These are phyloP conservation scores for Callimico goeldii DNA, from an alignment of 2,797 vertebrate genomes.

Conservation along the genomic window DNA sequence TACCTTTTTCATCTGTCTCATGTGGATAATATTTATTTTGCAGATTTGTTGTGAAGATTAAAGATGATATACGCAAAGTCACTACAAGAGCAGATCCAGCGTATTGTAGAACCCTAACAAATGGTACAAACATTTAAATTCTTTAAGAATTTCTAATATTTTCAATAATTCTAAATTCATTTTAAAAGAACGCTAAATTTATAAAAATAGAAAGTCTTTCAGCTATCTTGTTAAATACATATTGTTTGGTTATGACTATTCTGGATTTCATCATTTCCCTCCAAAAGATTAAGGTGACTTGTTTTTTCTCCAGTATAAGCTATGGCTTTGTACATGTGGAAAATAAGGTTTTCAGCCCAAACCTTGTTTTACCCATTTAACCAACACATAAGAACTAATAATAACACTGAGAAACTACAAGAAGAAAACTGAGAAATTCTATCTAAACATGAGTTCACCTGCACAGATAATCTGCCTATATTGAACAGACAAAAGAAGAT, in stretches of 20 bases:
- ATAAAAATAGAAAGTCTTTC: background rate
- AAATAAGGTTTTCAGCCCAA: background rate
- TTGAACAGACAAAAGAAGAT: background rate
- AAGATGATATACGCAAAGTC: background rate
- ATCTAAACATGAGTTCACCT: background rate
- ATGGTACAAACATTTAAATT: background rate
- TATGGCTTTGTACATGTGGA: background rate
- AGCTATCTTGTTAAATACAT: background rate
- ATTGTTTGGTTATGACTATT: background rate
- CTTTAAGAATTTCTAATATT: background rate
- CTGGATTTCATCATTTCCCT: background rate
- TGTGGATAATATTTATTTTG: background rate
- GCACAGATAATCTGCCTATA: background rate
- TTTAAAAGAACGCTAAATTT: background rate
- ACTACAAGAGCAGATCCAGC: background rate
- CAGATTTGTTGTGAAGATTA: background rate
- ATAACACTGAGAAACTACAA: background rate
- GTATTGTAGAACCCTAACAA: background rate
- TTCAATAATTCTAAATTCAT: background rate
- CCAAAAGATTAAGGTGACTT: background rate
- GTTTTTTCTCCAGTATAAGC: background rate
- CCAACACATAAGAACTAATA: background rate
- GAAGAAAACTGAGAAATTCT: conserved; percentile 31
- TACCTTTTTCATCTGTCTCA: background rate
- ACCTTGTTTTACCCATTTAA: background rate